A percentile compares a stretch with the other conserved stretches of the same genome.
Evolutionary conservation across 2,888 invertebrate genomes (phyloP).

Genomic region (Drosophila borborema): DNA sequence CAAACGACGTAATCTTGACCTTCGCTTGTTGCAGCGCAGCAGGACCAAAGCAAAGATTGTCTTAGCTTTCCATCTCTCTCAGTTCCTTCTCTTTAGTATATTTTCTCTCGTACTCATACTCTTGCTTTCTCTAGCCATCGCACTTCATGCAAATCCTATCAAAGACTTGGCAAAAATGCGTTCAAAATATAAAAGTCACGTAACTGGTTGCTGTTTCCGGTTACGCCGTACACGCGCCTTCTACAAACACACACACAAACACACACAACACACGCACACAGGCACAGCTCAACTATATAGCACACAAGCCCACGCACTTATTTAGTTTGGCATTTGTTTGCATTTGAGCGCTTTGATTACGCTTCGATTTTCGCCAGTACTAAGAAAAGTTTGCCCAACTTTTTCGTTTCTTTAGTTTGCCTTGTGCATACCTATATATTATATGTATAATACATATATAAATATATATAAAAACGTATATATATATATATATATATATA

Average conservation of each 20-base stretch:
- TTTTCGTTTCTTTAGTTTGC: constrained; percentile 53
- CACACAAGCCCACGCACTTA: constrained; percentile 30
- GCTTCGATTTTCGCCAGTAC: constrained; percentile 69
- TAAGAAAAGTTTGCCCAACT: constrained; percentile 60
- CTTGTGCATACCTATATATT: constrained; percentile 1
- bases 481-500: constrained; percentile 7
- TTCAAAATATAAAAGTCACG: constrained; percentile 79
- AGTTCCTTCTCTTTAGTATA: background rate
- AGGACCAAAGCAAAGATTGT: constrained; percentile 31
- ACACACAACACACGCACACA: constrained; percentile 19
- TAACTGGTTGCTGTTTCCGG: constrained; percentile 75
- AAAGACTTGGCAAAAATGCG: constrained; percentile 62
- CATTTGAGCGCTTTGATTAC: constrained; percentile 74
- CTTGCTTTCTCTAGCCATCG: background rate
- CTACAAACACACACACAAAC: constrained; percentile 17
- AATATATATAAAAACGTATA: background rate
- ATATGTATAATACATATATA: constrained; percentile 13
- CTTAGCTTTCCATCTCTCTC: constrained; percentile 5
- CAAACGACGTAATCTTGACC: constrained; percentile 58
- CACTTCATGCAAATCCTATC: constrained; percentile 64
- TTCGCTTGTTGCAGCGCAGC: constrained; percentile 32
- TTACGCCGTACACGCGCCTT: constrained; percentile 55
- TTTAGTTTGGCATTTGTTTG: constrained; percentile 73
- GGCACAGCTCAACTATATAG: constrained; percentile 5
- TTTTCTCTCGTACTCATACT: background rate